Percentiles rank a stretch among this genome's conserved stretches.
These are phyloP conservation scores for Cynoglossus semilaevis DNA, from an alignment of 2,113 vertebrate genomes.

Conservation along the genomic window DNA sequence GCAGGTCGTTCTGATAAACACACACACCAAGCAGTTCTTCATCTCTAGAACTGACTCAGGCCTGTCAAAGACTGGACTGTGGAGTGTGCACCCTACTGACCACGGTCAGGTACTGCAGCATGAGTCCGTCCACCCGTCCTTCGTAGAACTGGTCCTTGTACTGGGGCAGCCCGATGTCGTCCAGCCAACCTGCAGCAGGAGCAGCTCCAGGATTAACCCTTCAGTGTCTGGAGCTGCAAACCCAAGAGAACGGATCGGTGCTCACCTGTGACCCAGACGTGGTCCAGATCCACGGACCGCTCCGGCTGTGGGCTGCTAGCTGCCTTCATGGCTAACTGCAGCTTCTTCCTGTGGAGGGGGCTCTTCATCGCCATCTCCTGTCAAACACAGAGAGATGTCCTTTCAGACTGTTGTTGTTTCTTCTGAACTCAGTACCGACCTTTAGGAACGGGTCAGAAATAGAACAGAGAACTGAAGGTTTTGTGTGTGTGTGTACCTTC, in stretches of 20 bases:
- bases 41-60: too few relatives aligned
- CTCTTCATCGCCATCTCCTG: constrained; percentile 95
- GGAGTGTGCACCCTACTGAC: constrained; percentile 67
- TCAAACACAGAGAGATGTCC: not conserved
- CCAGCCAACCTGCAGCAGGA: constrained; percentile 84
- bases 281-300: constrained; percentile 87
- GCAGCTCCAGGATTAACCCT: too few relatives aligned
- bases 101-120: constrained; percentile 96
- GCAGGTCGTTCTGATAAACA: constrained; percentile 86
- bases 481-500: constrained; percentile 79
- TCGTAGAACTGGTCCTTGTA: constrained; percentile 98
- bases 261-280: constrained; percentile 96
- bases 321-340: constrained; percentile 86
- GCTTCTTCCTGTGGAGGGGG: constrained; percentile 92
- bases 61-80: too few relatives aligned
- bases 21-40: not conserved
- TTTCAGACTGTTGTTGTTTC: too few relatives aligned
- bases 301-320: constrained; percentile 81
- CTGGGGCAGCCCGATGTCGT: constrained; percentile 96
- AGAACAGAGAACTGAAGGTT: too few relatives aligned
- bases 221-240: too few relatives aligned
- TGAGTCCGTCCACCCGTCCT: constrained; percentile 90
- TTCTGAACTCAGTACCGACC: too few relatives aligned
- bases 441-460: too few relatives aligned
- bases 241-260: too few relatives aligned